These are phyloP conservation scores for Natator depressus DNA, from an alignment of 2,113 vertebrate species.

Conservation along the genomic window DNA sequence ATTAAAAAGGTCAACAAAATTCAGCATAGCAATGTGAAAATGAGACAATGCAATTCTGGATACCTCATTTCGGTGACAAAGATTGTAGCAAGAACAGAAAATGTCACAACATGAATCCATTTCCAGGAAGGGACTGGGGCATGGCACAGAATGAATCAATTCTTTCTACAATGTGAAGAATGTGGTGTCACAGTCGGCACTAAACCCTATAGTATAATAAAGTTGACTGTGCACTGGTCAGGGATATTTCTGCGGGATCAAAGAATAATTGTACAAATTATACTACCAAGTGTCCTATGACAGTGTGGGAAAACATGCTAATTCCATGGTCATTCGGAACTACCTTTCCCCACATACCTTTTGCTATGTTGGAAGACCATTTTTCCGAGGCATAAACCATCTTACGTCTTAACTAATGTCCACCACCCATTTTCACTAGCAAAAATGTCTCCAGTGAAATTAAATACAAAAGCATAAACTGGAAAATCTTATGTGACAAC, in stretches of 20 bases:
- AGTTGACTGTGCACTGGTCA: background rate
- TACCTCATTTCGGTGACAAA: slow-evolving; percentile 55
- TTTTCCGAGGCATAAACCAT: background rate
- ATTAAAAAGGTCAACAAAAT: slow-evolving; percentile 81
- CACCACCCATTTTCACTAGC: background rate
- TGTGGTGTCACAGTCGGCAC: background rate
- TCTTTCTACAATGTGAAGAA: background rate
- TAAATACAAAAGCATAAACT: background rate
- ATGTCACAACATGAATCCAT: slow-evolving; percentile 72
- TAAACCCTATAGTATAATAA: background rate
- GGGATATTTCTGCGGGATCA: background rate
- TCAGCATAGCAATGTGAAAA: slow-evolving; percentile 56
- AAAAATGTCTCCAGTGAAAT: background rate
- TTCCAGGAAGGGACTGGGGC: slow-evolving; percentile 16
- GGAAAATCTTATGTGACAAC: background rate
- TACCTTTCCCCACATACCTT: background rate
- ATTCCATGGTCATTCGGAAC: fast-evolving
- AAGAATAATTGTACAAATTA: fast-evolving
- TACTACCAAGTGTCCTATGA: background rate
- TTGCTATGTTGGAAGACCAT: background rate
- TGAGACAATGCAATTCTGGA: slow-evolving; percentile 64
- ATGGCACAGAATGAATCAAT: background rate
- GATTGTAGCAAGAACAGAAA: slow-evolving; percentile 69
- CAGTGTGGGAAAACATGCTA: fast-evolving
- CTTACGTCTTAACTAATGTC: background rate